Base-by-base conservation (phyloP, 1,140 invertebrate genomes). In the Scaptomyza pallida region DNA sequence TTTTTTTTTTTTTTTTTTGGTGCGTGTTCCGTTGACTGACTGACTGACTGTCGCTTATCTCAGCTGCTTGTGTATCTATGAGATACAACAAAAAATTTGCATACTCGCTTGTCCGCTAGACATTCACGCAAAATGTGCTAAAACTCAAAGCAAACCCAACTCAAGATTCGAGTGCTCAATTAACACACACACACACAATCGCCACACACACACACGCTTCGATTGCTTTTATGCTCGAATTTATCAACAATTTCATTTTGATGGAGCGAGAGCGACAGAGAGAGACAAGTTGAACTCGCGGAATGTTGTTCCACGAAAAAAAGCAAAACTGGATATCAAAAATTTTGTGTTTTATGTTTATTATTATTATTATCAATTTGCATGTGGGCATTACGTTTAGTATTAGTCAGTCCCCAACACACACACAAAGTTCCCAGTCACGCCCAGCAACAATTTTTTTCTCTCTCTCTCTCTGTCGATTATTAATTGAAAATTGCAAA, bases 401-500 rank as follows among this genome's bases (percentile, higher is more conserved):
- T 65, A 65, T 71, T 71, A 57, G 57, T 57, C 62, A 64, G 55
- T 15, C 21, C 23, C 21, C 23, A 44, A 16, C 10, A 54, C 19
- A 21, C 19, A 21, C 19, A 21, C 26, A 30, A 2, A 26, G 40
- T 62, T 69, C 48, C 59, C 65, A 70, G 67, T 35, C 68, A 65
- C 68, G 68, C 68, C 68, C 47, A 65, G 35, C 30, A 5, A 35
- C n/a, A 17, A 43, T 56, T 43, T 30, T 57, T 57, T 6, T 19
- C 16, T 54, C 5, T 54, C 21, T 6, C 10, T 40, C 69, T 62
- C 44, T 47, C 40, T 48, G 60, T 16, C 23, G 15, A 40, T 77
- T 76, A 85, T 86, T 81, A 85, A 86, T 85, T 77, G 74, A 65
- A 86, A 88, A 85, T 79, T 77, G 74, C 74, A 86, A 88, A 85